Percentiles rank a stretch among this genome's conserved stretches.
phyloP scores from a whole-genome alignment of 2,797 vertebrate species.

The Calcarius lapponicus region DNA sequence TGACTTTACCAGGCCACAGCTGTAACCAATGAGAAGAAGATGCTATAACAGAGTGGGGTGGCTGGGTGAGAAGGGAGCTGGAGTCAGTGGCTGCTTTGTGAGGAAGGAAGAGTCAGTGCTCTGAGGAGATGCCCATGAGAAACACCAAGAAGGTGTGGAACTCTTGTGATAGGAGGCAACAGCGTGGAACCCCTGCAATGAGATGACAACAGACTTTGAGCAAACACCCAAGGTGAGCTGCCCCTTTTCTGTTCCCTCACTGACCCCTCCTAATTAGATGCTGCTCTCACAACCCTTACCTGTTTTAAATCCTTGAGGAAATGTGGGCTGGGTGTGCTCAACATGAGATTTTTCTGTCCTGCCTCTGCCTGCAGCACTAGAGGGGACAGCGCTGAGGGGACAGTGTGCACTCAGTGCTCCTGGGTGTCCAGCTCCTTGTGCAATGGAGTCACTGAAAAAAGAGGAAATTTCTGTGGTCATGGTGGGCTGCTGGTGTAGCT shows the following conservation, averaged over 20 bases:
- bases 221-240: not conserved
- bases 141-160: too few relatives aligned
- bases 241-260: not conserved
- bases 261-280: fast-evolving
- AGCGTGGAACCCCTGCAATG: too few relatives aligned
- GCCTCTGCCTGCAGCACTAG: not conserved
- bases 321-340: not conserved
- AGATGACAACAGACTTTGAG: not conserved
- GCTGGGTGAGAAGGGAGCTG: too few relatives aligned
- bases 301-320: not conserved
- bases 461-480: fast-evolving
- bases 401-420: fast-evolving
- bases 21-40: too few relatives aligned
- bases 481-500: not conserved
- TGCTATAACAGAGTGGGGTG: too few relatives aligned
- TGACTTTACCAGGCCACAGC: too few relatives aligned
- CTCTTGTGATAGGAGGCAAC: too few relatives aligned
- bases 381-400: not conserved
- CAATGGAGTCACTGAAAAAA: fast-evolving
- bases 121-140: too few relatives aligned
- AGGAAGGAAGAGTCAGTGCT: too few relatives aligned
- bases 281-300: not conserved
- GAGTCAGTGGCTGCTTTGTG: too few relatives aligned
- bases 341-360: not conserved
- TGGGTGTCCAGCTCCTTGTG: fast-evolving